These are phyloP conservation scores for Ctena decussata DNA, from an alignment of 2,888 invertebrate species.

Conservation along the genomic window DNA sequence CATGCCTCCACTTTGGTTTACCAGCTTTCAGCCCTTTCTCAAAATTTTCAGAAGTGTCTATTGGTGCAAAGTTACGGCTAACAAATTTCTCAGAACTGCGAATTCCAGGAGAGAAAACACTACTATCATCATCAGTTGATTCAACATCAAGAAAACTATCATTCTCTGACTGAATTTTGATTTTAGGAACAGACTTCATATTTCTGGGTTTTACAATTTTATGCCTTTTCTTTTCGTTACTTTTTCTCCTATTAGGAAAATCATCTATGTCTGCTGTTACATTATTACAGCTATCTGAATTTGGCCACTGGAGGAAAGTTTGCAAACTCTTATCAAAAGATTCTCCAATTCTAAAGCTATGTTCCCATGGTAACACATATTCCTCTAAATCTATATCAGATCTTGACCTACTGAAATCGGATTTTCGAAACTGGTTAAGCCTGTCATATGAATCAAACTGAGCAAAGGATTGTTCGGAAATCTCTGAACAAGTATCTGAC, in stretches of 20 bases:
- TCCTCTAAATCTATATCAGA: conserved; percentile 37
- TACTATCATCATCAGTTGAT: conserved; percentile 5
- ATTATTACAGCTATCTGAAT: background rate
- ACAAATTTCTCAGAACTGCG: background rate
- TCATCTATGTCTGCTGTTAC: background rate
- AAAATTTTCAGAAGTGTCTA: background rate
- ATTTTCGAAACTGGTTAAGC: conserved; percentile 41
- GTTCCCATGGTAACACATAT: conserved; percentile 45
- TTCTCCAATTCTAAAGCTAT: conserved; percentile 17
- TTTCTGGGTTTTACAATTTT: background rate
- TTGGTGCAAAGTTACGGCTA: background rate
- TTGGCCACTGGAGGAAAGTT: conserved; percentile 58
- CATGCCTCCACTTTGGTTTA: background rate
- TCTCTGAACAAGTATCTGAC: conserved; percentile 62
- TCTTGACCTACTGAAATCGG: conserved; percentile 36
- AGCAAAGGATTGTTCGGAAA: conserved; percentile 47
- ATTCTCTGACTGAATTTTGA: background rate
- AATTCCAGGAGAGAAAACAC: background rate
- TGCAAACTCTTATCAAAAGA: conserved; percentile 59
- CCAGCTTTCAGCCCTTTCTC: background rate
- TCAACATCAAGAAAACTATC: background rate
- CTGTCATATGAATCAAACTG: background rate
- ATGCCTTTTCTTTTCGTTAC: background rate
- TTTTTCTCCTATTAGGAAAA: background rate
- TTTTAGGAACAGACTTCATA: background rate